Conservation (phyloP, 2,797 vertebrate species). For the Oryzias sinensis region DNA sequence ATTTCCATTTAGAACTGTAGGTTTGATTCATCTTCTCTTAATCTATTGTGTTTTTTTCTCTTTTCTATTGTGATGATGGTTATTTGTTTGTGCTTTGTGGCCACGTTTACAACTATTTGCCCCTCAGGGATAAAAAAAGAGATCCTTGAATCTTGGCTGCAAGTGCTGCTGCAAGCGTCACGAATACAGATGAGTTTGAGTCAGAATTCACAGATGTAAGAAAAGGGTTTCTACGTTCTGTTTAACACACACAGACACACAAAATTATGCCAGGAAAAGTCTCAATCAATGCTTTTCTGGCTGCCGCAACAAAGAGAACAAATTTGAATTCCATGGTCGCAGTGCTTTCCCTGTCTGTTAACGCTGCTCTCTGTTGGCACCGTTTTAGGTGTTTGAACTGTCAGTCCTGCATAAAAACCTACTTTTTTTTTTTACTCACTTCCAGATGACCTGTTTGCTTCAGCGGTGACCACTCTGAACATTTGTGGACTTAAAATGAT, state of each 20-base stretch:
- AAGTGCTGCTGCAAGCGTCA: conserved; percentile 33
- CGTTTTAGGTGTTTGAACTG: conserved; percentile 18
- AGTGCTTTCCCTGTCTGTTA: conserved; percentile 37
- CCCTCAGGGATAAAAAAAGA: neutral
- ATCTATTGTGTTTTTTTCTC: too few species aligned
- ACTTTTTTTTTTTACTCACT: too few species aligned
- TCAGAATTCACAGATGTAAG: conserved; percentile 42
- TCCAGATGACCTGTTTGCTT: too few species aligned
- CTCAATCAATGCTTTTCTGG: conserved; percentile 34
- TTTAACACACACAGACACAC: conserved; percentile 7
- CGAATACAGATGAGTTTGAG: conserved; percentile 65
- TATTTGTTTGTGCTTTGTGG: neutral
- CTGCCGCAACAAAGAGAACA: conserved; percentile 48
- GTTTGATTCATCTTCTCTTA: too few species aligned
- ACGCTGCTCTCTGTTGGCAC: conserved; percentile 26
- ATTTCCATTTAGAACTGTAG: too few species aligned
- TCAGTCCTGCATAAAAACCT: conserved; percentile 6
- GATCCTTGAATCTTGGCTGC: conserved; percentile 40
- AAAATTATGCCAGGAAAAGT: conserved; percentile 45
- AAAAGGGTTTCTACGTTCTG: conserved; percentile 24
- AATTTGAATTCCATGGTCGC: conserved; percentile 62
- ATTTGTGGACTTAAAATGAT: too few species aligned
- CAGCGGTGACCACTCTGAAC: too few species aligned
- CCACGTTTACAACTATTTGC: neutral
- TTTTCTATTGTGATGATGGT: neutral